Evolutionary conservation across 1,140 invertebrate genomes (phyloP).

Genomic region (Whitmania pigra): DNA sequence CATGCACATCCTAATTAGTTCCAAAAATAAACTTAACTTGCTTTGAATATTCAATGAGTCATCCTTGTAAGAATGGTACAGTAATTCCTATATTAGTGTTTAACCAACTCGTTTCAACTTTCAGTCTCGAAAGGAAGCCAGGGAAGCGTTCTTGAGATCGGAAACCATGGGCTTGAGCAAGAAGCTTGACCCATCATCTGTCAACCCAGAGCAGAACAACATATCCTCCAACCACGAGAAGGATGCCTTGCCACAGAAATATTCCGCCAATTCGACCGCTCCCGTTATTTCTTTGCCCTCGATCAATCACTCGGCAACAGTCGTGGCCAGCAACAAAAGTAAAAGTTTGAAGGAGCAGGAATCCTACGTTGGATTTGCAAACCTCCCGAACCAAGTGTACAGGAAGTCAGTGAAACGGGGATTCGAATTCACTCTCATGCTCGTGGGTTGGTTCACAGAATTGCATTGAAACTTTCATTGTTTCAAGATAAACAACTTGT

Average conservation of each 20-base stretch:
- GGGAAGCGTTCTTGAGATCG: constrained; percentile 13
- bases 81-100: no score
- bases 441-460: constrained; percentile 41
- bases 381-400: constrained; percentile 47
- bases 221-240: background rate
- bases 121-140: constrained; percentile 7
- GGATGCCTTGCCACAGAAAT: background rate
- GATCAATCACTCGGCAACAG: background rate
- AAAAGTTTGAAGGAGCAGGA: background rate
- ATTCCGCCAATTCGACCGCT: background rate
- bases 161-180: constrained; percentile 4
- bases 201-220: background rate
- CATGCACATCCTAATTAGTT: no score
- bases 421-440: constrained; percentile 48
- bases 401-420: constrained; percentile 46
- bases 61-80: no score
- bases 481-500: no score
- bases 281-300: background rate
- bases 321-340: background rate
- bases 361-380: constrained; percentile 46
- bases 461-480: background rate
- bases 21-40: no score
- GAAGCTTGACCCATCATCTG: background rate
- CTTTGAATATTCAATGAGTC: no score
- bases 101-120: background rate